Evolutionary conservation across 2,888 invertebrate species (phyloP).

Genomic region (Blastobasis adustella): DNA sequence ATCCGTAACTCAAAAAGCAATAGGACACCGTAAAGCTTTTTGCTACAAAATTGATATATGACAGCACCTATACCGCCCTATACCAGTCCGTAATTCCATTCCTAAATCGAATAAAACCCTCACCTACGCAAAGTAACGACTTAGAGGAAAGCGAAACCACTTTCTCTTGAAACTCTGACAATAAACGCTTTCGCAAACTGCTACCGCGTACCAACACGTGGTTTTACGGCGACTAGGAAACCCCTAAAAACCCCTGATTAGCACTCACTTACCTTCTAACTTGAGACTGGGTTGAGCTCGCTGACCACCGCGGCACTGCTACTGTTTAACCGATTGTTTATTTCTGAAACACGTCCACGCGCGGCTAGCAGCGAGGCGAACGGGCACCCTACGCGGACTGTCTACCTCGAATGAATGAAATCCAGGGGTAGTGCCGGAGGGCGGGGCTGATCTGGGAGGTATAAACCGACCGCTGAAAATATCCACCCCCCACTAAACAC

Average conservation of each 20-base stretch:
- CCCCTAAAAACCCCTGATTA: too few relatives aligned
- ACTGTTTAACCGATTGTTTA: constrained; percentile 35
- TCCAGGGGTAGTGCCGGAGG: constrained; percentile 49
- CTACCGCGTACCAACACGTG: constrained; percentile 4
- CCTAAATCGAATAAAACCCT: too few relatives aligned
- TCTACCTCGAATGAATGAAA: constrained; percentile 58
- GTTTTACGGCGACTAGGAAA: not conserved
- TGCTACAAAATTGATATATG: too few relatives aligned
- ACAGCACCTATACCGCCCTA: too few relatives aligned
- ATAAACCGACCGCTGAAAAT: constrained; percentile 30
- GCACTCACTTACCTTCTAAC: not conserved
- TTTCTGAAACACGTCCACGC: constrained; percentile 38
- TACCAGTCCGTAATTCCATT: too few relatives aligned
- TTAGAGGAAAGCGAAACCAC: too few relatives aligned
- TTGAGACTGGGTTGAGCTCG: too few relatives aligned
- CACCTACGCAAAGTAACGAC: too few relatives aligned
- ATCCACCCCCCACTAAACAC: constrained; percentile 6
- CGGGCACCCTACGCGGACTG: constrained; percentile 32
- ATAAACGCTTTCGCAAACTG: too few relatives aligned
- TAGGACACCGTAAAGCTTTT: too few relatives aligned
- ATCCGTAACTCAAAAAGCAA: too few relatives aligned
- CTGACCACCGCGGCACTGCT: not conserved
- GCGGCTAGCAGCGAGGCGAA: constrained; percentile 11
- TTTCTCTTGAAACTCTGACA: too few relatives aligned
- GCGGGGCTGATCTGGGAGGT: constrained; percentile 46